Evolutionary conservation across 1,140 invertebrate genomes (phyloP).

Genomic region (Pogonognathellus flavescens): DNA sequence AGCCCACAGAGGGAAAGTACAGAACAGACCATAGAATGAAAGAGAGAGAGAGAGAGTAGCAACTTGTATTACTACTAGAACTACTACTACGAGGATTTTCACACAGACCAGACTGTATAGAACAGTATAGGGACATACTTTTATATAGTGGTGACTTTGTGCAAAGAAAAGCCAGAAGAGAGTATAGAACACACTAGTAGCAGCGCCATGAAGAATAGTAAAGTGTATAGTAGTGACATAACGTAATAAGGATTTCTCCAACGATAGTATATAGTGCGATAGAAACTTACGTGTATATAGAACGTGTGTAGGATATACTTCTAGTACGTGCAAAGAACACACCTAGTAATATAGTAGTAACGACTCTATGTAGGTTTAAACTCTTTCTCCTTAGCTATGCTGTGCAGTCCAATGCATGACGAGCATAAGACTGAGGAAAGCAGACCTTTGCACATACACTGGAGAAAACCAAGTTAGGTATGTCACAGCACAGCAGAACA

Average conservation of each 20-base stretch:
- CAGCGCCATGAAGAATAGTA: too few relatives aligned
- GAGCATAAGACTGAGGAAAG: not conserved
- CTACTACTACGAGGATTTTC: not conserved
- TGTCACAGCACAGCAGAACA: too few relatives aligned
- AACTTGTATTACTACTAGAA: not conserved
- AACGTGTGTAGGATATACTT: not conserved
- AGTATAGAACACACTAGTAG: too few relatives aligned
- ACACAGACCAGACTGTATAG: not conserved
- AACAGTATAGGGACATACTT: too few relatives aligned
- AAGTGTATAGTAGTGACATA: too few relatives aligned
- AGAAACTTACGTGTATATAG: too few relatives aligned
- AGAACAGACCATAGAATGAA: not conserved
- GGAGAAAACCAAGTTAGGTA: too few relatives aligned
- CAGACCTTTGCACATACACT: not conserved
- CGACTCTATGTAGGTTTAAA: not conserved
- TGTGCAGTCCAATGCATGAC: slow-evolving; percentile 4
- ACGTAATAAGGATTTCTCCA: too few relatives aligned
- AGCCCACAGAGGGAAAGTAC: slow-evolving; percentile 22
- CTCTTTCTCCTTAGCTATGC: not conserved
- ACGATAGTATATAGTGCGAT: too few relatives aligned
- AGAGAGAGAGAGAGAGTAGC: not conserved
- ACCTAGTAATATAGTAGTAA: not conserved
- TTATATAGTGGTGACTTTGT: too few relatives aligned
- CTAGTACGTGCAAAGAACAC: slow-evolving; percentile 1
- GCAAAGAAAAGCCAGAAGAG: too few relatives aligned